Conservation (phyloP, 2,113 vertebrate species). For the Pseudonaja textilis region DNA sequence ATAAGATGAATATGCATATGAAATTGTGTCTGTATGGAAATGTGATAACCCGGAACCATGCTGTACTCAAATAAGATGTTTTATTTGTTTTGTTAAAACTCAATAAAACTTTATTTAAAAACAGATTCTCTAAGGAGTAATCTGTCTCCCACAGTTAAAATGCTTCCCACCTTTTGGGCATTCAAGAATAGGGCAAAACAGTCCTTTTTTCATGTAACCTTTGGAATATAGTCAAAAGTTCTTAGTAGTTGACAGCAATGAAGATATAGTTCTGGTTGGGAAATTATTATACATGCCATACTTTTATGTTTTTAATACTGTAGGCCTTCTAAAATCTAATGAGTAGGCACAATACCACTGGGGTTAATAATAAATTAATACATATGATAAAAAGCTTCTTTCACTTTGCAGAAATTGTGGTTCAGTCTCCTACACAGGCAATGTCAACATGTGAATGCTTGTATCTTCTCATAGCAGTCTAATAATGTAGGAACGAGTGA, state of each 20-base stretch:
- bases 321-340: neutral
- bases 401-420: neutral
- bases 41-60: too few relatives aligned
- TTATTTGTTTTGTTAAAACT: too few relatives aligned
- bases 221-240: neutral
- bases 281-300: neutral
- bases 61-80: too few relatives aligned
- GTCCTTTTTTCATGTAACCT: neutral
- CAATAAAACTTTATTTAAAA: too few relatives aligned
- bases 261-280: neutral
- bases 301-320: neutral
- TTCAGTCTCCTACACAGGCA: neutral
- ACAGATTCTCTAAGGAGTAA: neutral
- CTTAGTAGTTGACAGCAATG: neutral
- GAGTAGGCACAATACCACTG: neutral
- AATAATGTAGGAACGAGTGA: neutral
- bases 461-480: neutral
- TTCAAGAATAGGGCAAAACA: neutral
- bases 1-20: too few relatives aligned
- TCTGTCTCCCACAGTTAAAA: neutral
- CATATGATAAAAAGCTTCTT: neutral
- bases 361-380: neutral
- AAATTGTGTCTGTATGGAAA: too few relatives aligned
- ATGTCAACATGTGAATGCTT: neutral
- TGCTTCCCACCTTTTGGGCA: neutral